Evolutionary conservation across 2,888 invertebrate genomes (phyloP), one percentile per base, ranked within the genome.

Genomic region (Dastarcus helophoroides): DNA sequence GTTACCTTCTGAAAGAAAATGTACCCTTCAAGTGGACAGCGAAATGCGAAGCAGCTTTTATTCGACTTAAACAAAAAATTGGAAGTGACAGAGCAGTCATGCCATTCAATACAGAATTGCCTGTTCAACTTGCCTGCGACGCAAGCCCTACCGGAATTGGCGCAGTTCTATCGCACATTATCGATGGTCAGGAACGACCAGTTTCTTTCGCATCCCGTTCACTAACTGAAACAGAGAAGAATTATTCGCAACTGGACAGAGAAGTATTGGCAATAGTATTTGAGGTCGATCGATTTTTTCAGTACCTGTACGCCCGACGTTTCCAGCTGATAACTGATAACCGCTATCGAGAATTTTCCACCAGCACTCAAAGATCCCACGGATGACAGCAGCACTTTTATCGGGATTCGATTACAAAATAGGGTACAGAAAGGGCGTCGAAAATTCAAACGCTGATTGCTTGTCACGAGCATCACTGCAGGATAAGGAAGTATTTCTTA

Each of bases 191-290:
- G 7, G 40, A 42, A 24, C 31, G 27, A 25, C 44, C 45, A 8
- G 33, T 49, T 12, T 29, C 33, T n/a, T 50, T 38, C 31, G 41
- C 38, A 4, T 43, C 42, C 3, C 29, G 37, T 21, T 38, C 35
- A 5, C 25, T 47, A n/a, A 31, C 42, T 9, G 11, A 23, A 11
- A 30, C 41, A 6, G 42, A 50, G 31, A 25, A 35, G 29, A 42
- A 43, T 27, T 50, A 48, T 31, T 34, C 39, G 9, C 44, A 42
- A 28, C 21, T 48, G 2, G 47, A 50, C 10, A 34, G 35, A 3
- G 49, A 51, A 14, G 26, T 14, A 13, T 11, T 12, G 14, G 26
- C 26, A n/a, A 2, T 26, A 26, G 7, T 19, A 7, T 36, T 43
- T 16, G 37, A 30, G 9, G n/a, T n/a, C n/a, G n/a, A n/a, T n/a